These are phyloP conservation scores for Agrotis ipsilon DNA, from an alignment of 2,888 invertebrate species.

Conservation along the genomic window DNA sequence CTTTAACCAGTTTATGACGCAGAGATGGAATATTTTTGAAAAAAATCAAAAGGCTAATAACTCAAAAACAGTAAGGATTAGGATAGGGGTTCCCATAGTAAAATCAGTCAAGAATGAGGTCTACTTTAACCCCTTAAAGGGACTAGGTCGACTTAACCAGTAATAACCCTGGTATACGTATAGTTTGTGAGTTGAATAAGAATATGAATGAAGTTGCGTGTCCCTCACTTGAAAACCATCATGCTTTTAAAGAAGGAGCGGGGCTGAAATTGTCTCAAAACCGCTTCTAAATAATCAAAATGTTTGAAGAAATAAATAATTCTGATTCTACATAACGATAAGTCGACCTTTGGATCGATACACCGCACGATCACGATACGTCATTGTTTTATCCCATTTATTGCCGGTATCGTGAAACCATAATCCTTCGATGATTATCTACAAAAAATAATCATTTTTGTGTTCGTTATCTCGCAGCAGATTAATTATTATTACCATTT, in stretches of 20 bases:
- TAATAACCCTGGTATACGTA: too few relatives aligned
- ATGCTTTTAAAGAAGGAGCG: not conserved
- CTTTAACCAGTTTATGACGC: too few relatives aligned
- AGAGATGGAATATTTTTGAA: too few relatives aligned
- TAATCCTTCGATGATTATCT: constrained; percentile 24
- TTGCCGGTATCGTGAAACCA: not conserved
- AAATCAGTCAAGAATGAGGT: too few relatives aligned
- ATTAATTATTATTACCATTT: not conserved
- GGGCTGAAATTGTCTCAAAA: not conserved
- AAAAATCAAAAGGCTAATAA: too few relatives aligned
- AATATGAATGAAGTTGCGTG: not conserved
- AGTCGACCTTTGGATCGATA: not conserved
- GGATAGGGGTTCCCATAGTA: too few relatives aligned
- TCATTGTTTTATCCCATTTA: not conserved
- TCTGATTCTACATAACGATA: not conserved
- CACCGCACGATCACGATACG: not conserved
- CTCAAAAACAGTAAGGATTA: too few relatives aligned
- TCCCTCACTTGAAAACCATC: not conserved
- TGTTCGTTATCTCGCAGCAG: not conserved
- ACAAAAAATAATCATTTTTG: not conserved
- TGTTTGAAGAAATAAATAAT: not conserved
- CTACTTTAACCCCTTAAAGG: too few relatives aligned
- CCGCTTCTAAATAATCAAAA: too few relatives aligned
- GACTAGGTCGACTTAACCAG: too few relatives aligned
- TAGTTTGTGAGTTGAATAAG: not conserved